Base-by-base conservation (phyloP, 2,797 vertebrate species). In the Chloroceryle amazona region DNA sequence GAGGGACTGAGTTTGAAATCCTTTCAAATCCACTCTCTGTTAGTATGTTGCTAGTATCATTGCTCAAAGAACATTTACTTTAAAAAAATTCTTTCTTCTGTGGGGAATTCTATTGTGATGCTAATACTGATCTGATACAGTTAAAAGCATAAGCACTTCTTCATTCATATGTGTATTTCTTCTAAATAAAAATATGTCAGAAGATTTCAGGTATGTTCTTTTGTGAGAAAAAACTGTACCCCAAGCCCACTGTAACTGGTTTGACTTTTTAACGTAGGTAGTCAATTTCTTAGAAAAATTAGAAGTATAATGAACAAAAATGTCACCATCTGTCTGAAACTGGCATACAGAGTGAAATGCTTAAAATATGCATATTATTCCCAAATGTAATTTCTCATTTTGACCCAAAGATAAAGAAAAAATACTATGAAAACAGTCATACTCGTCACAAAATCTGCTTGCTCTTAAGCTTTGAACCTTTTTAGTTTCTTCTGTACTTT, bases 291-390 rank as follows among this genome's bases (percentile, higher is more conserved):
- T 62, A 86, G 86, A 90, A 96, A 96, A 92, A 90, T 44, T 72
- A 84, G 73, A 35, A 82, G 79, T 78, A 93, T 62, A 84, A 37
- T 60, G 46, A 96, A 97, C 78, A 86, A 93, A 97, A 97, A 26
- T 88, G 74, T 96, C 89, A 94, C 97, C 98, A 96, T 97, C 98
- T 98, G 98, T 78, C 93, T 93, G 94, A 94, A 90, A 84, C 26
- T 65, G 88, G 47, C 39, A 8, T 86, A 85, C 79, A 92, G 44
- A 83, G 28, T 39, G 66, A 93, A 74, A 58, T 39, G 37, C 6
- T 73, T 47, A 21, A 93, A 87, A 81, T 16, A 42, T 74, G 70
- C 18, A 4, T 65, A 37, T 60, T 94, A 75, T 90, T 89, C 89
- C 89, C 62, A 9, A 61, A 63, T 63, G 58, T 52, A 39, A 90